phyloP scores from a whole-genome alignment of 2,888 invertebrate genomes.

The Sphinx pinastri region DNA sequence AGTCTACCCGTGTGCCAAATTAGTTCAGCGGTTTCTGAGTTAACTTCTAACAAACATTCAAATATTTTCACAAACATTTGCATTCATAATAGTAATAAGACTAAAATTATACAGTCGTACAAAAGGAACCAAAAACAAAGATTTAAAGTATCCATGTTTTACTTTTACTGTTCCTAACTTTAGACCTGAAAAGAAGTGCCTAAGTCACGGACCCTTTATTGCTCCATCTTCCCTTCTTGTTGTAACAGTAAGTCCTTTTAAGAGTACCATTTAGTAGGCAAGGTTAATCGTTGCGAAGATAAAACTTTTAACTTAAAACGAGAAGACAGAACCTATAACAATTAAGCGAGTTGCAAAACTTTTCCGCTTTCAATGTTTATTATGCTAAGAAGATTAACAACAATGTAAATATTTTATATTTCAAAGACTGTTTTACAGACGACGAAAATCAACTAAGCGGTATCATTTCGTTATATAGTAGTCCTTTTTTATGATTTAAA shows the following conservation, averaged over 20 bases:
- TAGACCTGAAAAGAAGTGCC: slow-evolving; percentile 1
- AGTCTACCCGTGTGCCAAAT: no score
- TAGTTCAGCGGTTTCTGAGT: no score
- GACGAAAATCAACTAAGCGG: background rate
- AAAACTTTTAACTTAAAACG: slow-evolving; percentile 22
- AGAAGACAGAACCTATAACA: slow-evolving; percentile 22
- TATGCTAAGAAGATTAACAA: slow-evolving; percentile 15
- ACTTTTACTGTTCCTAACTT: slow-evolving; percentile 4
- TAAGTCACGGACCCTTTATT: slow-evolving; percentile 9
- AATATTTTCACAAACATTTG: no score
- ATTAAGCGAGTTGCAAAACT: slow-evolving; percentile 16
- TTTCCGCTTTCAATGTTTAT: slow-evolving; percentile 20
- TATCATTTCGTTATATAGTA: background rate
- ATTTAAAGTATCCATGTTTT: background rate
- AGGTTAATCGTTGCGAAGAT: slow-evolving; percentile 19
- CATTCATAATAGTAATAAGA: no score
- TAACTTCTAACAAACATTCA: no score
- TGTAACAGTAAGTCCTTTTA: slow-evolving; percentile 18
- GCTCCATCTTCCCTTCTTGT: background rate
- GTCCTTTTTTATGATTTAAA: no score
- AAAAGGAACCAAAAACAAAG: background rate
- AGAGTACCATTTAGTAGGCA: slow-evolving; percentile 21
- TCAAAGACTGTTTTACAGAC: background rate
- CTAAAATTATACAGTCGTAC: no score
- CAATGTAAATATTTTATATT: slow-evolving; percentile 22